Conservation (phyloP, 2,797 vertebrate genomes). For the Eutrigla gurnardus region DNA sequence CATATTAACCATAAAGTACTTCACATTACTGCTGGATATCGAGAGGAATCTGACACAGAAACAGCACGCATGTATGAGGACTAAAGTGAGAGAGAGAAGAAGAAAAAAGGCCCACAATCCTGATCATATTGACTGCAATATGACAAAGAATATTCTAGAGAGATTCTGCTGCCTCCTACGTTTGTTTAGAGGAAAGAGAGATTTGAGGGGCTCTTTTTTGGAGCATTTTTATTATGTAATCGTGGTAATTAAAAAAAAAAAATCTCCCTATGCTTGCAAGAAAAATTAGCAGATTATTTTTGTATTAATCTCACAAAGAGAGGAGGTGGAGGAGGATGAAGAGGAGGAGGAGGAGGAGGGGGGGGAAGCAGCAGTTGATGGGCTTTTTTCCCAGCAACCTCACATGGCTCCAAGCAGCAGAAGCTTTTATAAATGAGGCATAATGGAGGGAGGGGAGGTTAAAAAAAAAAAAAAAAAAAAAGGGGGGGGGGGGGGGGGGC, state of each 20-base stretch:
- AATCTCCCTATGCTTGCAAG: neutral
- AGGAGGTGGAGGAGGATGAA: slow-evolving; percentile 7
- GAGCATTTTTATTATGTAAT: neutral
- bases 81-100: slow-evolving; percentile 9
- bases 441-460: slow-evolving; percentile 48
- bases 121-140: slow-evolving; percentile 90
- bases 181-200: slow-evolving; percentile 84
- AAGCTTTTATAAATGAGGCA: slow-evolving; percentile 51
- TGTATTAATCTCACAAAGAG: slow-evolving; percentile 58
- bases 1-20: slow-evolving; percentile 40
- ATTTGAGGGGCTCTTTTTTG: slow-evolving; percentile 28
- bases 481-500: neutral
- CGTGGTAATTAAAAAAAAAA: neutral
- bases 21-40: slow-evolving; percentile 15
- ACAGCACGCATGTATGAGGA: slow-evolving; percentile 8
- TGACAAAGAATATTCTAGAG: slow-evolving; percentile 99
- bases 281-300: slow-evolving; percentile 30
- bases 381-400: slow-evolving; percentile 65
- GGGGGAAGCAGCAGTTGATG: slow-evolving; percentile 35
- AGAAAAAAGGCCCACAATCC: slow-evolving; percentile 46
- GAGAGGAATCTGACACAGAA: slow-evolving; percentile 9
- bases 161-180: slow-evolving; percentile 92
- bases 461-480: too few species aligned
- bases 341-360: slow-evolving; percentile 10
- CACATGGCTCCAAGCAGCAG: slow-evolving; percentile 68